Percentiles rank a stretch among this genome's conserved stretches.
phyloP scores from a whole-genome alignment of 2,888 invertebrate genomes.

The Drosophila borborema region DNA sequence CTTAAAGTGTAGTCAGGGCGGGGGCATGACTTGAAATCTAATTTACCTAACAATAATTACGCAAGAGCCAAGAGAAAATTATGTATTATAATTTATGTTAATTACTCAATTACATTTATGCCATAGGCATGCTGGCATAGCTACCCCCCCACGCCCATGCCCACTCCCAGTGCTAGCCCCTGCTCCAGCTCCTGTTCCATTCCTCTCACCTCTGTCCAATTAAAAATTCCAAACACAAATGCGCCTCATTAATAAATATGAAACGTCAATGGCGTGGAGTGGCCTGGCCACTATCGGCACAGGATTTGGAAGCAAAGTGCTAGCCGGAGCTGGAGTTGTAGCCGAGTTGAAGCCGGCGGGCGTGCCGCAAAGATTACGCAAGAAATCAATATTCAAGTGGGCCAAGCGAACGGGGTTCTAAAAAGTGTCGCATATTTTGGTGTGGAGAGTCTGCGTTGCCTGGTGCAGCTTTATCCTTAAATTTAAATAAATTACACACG shows the following conservation, averaged over 20 bases:
- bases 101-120: slow-evolving; percentile 83
- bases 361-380: slow-evolving; percentile 73
- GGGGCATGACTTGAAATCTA: slow-evolving; percentile 52
- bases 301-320: slow-evolving; percentile 11
- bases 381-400: slow-evolving; percentile 79
- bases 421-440: slow-evolving; percentile 15
- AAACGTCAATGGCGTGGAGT: slow-evolving; percentile 72
- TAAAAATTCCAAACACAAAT: slow-evolving; percentile 83
- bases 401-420: slow-evolving; percentile 60
- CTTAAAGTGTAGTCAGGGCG: slow-evolving; percentile 34
- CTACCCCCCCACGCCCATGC: not conserved
- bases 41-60: slow-evolving; percentile 77
- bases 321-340: not conserved
- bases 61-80: slow-evolving; percentile 72
- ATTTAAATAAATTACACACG: slow-evolving; percentile 79
- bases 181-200: not conserved
- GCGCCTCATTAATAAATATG: slow-evolving; percentile 81
- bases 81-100: slow-evolving; percentile 83
- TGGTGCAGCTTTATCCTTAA: slow-evolving; percentile 48
- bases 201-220: slow-evolving; percentile 59
- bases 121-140: slow-evolving; percentile 40
- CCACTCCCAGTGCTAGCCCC: not conserved
- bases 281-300: slow-evolving; percentile 60
- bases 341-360: slow-evolving; percentile 33
- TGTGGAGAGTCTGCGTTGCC: slow-evolving; percentile 17